Base-by-base conservation (phyloP, 2,888 invertebrate species). In the Hofmannophila pseudospretella region DNA sequence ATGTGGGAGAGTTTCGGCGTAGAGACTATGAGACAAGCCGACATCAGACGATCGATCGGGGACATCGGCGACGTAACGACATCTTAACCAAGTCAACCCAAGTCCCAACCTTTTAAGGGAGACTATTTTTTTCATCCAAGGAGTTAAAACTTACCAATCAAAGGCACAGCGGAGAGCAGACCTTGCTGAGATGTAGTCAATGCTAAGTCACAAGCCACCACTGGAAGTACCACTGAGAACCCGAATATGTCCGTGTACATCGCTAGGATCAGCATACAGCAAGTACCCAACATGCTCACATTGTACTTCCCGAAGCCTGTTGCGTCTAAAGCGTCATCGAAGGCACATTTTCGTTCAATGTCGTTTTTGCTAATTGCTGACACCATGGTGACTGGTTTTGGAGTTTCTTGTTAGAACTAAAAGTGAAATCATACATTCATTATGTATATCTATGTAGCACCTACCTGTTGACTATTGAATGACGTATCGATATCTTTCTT, bases 301-400 rank as follows among this genome's bases (percentile, higher is more conserved):
- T 92, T 93, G 73, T 93, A 93, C 53, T 75, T 88, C 22, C 93
- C 93, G 58, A 90, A 90, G 31, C 91, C 93, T 2, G 22, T 49
- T 0, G 44, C 19, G 42, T 60, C 51, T 23, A 62, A 27, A 0
- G 60, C 58, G n/a, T 47, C 44, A 31, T 65, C 63, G 11, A 54
- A 62, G 1, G 35, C 38, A 41, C 32, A 47, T 36, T 52, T 51
- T 34, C 7, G 10, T n/a, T 26, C 26, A 26, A 4, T 9, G n/a
- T n/a, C n/a, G n/a, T n/a, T n/a, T 12, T 1, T 4, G 5, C 20
- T 14, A 37, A 8, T 20, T 11, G 12, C 13, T 1, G 11, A 22
- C 7, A 32, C 32, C 32, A 32, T 32, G 20, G 13, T 14, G 25
- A n/a, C n/a, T n/a, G n/a, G n/a, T n/a, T 8, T 7, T 4, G 4